Conservation (phyloP, 2,888 invertebrate genomes). For the Drosophila bunnanda region DNA sequence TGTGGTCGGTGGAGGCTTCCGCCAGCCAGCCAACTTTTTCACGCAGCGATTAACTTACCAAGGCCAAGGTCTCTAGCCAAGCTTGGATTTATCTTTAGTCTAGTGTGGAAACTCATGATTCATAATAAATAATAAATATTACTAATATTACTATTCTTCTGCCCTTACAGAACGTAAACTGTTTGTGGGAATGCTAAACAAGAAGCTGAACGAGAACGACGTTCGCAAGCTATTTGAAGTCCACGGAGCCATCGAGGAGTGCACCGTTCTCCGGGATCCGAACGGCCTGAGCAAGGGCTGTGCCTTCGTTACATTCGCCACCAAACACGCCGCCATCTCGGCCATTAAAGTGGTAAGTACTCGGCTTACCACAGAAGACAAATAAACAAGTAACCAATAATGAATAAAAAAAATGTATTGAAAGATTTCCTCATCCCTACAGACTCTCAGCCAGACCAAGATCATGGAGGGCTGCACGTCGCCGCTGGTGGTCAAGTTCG, state of each 20-base stretch:
- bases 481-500: slow-evolving; percentile 99
- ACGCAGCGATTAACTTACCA: slow-evolving; percentile 77
- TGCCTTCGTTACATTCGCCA: slow-evolving; percentile 99
- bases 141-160: background rate
- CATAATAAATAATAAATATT: background rate
- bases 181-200: slow-evolving; percentile 99
- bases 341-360: slow-evolving; percentile 92
- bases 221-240: slow-evolving; percentile 96
- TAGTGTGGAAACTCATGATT: background rate
- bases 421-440: background rate
- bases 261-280: slow-evolving; percentile 97
- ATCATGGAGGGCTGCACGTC: slow-evolving; percentile 99
- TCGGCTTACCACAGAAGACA: no score
- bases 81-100: background rate
- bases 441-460: slow-evolving; percentile 97
- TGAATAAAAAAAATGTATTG: background rate
- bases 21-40: slow-evolving; percentile 47
- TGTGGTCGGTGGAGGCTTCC: slow-evolving; percentile 61
- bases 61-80: slow-evolving; percentile 56
- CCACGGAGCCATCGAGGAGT: slow-evolving; percentile 98
- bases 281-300: slow-evolving; percentile 99
- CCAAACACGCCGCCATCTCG: slow-evolving; percentile 98
- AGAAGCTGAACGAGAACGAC: slow-evolving; percentile 97
- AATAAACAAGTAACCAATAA: fast-evolving
- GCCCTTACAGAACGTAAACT: slow-evolving; percentile 94